A percentile compares a stretch with the other conserved stretches of the same genome.
Evolutionary conservation across 2,888 invertebrate genomes (phyloP).

Genomic region (Aphidoletes aphidimyza): DNA sequence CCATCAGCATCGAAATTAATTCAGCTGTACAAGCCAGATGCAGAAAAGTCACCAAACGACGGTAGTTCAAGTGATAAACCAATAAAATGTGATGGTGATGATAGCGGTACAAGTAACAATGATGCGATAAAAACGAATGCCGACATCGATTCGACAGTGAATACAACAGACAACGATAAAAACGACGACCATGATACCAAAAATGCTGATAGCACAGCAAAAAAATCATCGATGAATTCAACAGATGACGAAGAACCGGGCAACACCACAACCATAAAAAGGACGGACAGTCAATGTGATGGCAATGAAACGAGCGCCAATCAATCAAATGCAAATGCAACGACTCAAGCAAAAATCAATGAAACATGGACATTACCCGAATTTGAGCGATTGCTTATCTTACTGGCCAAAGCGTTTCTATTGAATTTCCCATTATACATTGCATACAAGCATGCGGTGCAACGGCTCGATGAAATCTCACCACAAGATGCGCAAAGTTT

Average conservation of each 20-base stretch:
- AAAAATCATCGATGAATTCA: not conserved
- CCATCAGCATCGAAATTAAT: not conserved
- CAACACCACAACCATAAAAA: not conserved
- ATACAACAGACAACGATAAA: not conserved
- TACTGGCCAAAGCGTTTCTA: conserved; percentile 88
- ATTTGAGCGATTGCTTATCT: conserved; percentile 86
- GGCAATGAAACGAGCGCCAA: conserved; percentile 58
- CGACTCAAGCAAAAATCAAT: conserved; percentile 58
- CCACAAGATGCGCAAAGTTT: conserved; percentile 83
- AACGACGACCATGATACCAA: not conserved
- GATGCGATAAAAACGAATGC: not conserved
- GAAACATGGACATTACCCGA: conserved; percentile 81
- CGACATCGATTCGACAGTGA: not conserved
- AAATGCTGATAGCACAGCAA: not conserved
- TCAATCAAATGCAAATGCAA: too few species aligned
- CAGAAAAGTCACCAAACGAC: not conserved
- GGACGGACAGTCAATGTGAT: not conserved
- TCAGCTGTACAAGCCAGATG: not conserved
- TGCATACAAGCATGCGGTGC: conserved; percentile 85
- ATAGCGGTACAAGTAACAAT: not conserved
- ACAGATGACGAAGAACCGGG: not conserved
- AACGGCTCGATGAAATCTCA: conserved; percentile 83
- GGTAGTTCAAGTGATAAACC: not conserved
- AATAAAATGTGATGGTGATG: not conserved
- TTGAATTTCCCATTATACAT: conserved; percentile 90